Base-by-base conservation (phyloP, 1,140 invertebrate species). In the honey bee (Apis mellifera) region DNA sequence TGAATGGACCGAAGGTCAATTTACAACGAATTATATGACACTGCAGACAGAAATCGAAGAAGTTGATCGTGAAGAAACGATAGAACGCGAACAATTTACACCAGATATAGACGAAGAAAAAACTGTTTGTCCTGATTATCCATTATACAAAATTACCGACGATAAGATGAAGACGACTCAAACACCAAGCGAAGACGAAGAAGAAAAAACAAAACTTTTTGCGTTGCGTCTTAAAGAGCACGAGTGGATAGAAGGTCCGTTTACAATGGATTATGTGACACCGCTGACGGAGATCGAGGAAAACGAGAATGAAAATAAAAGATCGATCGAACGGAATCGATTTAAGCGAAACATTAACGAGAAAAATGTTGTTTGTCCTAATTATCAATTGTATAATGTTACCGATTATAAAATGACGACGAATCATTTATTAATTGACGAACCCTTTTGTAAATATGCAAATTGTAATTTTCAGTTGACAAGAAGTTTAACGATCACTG, bases 1-100 rank as follows among this genome's bases (percentile, higher is more conserved):
- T 21, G 79, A 82, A 15, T 82, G 79, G 79, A 76, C 54, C 2
- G 79, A 82, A 32, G 48, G 72, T 9, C 11, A 5, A 0, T 23
- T 19, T 5, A n/a, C 21, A 9, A 42, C 13, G 50, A 11, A 13
- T 0, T 5, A 11, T 3, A 42, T 5, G 1, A 12, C 64, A 26
- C 9, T 17, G 26, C 48, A 64, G 15, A 72, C 69, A 0, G 70
- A 74, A 48, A 0, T 21, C 0, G 12, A 19, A 0, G 32, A 42
- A 7, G 32, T 42, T 42, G 32, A 42, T 42, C 32, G 17, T 0
- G 71, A 26, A 11, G 64, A 59, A 11, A 52, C 48, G 11, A 13
- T 3, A 5, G 48, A 23, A 9, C 1, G 17, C 12, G 17, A 50
- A 52, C 54, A 62, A n/a, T 15, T 55, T 21, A 65, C 57, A 19